Evolutionary conservation across 1,140 invertebrate species (phyloP).

Genomic region (Hypothenemus hampei): DNA sequence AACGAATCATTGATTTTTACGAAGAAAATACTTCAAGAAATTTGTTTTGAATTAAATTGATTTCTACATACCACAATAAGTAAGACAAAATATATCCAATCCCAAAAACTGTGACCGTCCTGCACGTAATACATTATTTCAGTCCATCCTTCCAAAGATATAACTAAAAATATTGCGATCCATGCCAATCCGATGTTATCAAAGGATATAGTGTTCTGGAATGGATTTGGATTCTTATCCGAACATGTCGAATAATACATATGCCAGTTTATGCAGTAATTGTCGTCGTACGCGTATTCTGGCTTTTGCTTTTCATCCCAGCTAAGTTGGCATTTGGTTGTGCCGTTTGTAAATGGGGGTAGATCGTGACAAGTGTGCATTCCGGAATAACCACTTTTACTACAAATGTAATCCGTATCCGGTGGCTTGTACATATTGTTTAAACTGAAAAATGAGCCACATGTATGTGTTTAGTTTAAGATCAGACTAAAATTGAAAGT

Average conservation of each 20-base stretch:
- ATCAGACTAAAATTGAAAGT: neutral
- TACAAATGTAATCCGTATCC: slow-evolving; percentile 97
- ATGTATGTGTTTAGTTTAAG: neutral
- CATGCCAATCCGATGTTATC: slow-evolving; percentile 99
- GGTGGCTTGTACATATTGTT: slow-evolving; percentile 27
- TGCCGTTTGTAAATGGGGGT: slow-evolving; percentile 70
- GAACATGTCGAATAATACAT: slow-evolving; percentile 96
- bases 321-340: slow-evolving; percentile 61
- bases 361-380: slow-evolving; percentile 90
- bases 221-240: slow-evolving; percentile 91
- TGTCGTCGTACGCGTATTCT: slow-evolving; percentile 31
- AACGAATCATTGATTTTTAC: no score
- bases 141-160: slow-evolving; percentile 90
- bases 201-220: slow-evolving; percentile 98
- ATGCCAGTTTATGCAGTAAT: slow-evolving; percentile 95
- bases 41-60: no score
- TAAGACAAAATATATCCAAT: slow-evolving; percentile 99
- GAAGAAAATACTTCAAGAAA: no score
- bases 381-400: slow-evolving; percentile 85
- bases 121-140: slow-evolving; percentile 99
- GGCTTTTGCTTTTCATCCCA: slow-evolving; percentile 33
- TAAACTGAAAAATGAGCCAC: slow-evolving; percentile 22
- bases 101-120: slow-evolving; percentile 99
- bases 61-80: slow-evolving; percentile 89
- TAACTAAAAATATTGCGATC: slow-evolving; percentile 99